These are phyloP conservation scores for Hippotragus niger DNA, from an alignment of 2,113 vertebrate genomes.

Conservation along the genomic window DNA sequence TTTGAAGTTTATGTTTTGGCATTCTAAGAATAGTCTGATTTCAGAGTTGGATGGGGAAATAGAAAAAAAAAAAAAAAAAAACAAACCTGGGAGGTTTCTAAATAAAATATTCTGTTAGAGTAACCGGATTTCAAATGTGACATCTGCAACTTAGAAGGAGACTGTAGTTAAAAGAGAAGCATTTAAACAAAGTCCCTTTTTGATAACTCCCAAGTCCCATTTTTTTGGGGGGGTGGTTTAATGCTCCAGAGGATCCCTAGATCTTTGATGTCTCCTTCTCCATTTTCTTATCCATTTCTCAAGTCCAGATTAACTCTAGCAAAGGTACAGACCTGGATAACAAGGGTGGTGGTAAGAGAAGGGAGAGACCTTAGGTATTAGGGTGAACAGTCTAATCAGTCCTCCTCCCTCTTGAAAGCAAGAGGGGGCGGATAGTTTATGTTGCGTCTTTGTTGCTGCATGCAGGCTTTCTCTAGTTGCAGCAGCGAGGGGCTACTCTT, in stretches of 20 bases:
- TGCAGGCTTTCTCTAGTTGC: background rate
- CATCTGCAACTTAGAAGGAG: background rate
- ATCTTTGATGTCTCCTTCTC: background rate
- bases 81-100: background rate
- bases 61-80: background rate
- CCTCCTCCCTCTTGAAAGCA: background rate
- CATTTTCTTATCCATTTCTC: background rate
- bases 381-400: background rate
- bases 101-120: background rate
- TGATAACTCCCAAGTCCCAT: background rate
- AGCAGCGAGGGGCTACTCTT: background rate
- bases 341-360: background rate
- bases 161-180: background rate
- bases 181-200: background rate
- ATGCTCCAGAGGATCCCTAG: background rate
- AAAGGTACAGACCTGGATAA: background rate
- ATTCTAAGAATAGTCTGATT: background rate
- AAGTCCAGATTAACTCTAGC: background rate
- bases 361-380: background rate
- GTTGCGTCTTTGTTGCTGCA: fast-evolving
- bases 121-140: slow-evolving; percentile 2
- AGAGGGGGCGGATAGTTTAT: background rate
- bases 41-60: background rate
- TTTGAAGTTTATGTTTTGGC: background rate
- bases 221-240: background rate